Percentiles rank a stretch among this genome's conserved stretches.
phyloP scores from a whole-genome alignment of 1,140 invertebrate genomes.

The Hyphantria cunea region DNA sequence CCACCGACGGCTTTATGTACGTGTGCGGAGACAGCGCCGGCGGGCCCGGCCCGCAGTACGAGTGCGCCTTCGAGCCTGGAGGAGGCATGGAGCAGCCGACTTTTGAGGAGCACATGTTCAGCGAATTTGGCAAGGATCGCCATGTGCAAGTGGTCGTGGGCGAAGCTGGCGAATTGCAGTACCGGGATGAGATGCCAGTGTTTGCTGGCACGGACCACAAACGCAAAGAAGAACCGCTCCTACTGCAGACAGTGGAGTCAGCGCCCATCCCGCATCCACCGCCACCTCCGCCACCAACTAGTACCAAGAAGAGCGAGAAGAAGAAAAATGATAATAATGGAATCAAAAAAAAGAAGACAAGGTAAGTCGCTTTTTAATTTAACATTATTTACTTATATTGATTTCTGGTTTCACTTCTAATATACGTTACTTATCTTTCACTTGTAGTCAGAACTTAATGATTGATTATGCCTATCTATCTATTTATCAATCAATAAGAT shows the following conservation, averaged over 20 bases:
- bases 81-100: constrained; percentile 86
- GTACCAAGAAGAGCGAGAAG: constrained; percentile 87
- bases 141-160: constrained; percentile 88
- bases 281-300: constrained; percentile 57
- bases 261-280: constrained; percentile 50
- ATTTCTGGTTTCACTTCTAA: no score
- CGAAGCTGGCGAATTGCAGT: constrained; percentile 80
- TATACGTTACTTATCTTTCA: no score
- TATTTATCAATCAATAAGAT: no score
- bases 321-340: constrained; percentile 94
- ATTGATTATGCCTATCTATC: no score
- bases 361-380: constrained; percentile 79
- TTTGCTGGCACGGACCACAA: constrained; percentile 72
- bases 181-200: constrained; percentile 79
- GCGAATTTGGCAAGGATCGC: constrained; percentile 86
- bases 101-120: constrained; percentile 89
- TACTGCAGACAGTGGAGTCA: constrained; percentile 76
- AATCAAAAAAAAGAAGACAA: constrained; percentile 96
- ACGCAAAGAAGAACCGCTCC: constrained; percentile 80
- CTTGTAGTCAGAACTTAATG: no score
- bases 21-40: constrained; percentile 62
- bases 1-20: constrained; percentile 75
- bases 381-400: neutral
- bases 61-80: constrained; percentile 64
- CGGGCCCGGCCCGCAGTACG: constrained; percentile 59